These are phyloP conservation scores for Laticauda laticaudata DNA, from an alignment of 2,113 vertebrate genomes.

Conservation along the genomic window DNA sequence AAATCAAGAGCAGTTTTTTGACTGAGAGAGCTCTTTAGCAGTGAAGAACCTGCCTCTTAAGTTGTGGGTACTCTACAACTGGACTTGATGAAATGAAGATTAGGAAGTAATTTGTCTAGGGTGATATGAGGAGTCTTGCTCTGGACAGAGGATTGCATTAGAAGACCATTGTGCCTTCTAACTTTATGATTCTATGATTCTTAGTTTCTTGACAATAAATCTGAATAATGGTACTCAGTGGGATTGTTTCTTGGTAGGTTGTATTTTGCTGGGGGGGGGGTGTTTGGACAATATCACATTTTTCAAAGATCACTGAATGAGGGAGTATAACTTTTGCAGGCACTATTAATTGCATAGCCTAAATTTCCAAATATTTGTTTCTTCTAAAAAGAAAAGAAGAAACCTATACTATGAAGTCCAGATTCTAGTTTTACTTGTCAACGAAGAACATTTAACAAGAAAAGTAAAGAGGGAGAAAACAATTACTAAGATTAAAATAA, in stretches of 20 bases:
- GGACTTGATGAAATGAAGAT: background rate
- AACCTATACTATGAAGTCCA: background rate
- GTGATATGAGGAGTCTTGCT: background rate
- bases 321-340: conserved; percentile 18
- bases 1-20: background rate
- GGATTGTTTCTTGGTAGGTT: background rate
- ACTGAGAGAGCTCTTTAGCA: background rate
- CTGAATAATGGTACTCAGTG: background rate
- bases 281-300: background rate
- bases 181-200: background rate
- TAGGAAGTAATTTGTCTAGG: background rate
- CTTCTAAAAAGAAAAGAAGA: conserved; percentile 15
- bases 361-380: conserved; percentile 27
- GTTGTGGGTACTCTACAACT: background rate
- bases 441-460: conserved; percentile 5
- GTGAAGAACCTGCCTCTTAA: background rate
- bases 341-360: conserved; percentile 19
- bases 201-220: background rate
- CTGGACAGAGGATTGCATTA: background rate
- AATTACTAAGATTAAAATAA: background rate
- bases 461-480: conserved; percentile 8
- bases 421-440: conserved; percentile 7
- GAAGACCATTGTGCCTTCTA: background rate
- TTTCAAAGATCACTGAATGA: background rate
- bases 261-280: background rate